phyloP scores from a whole-genome alignment of 2,888 invertebrate genomes.

The Lobophora halterata region DNA sequence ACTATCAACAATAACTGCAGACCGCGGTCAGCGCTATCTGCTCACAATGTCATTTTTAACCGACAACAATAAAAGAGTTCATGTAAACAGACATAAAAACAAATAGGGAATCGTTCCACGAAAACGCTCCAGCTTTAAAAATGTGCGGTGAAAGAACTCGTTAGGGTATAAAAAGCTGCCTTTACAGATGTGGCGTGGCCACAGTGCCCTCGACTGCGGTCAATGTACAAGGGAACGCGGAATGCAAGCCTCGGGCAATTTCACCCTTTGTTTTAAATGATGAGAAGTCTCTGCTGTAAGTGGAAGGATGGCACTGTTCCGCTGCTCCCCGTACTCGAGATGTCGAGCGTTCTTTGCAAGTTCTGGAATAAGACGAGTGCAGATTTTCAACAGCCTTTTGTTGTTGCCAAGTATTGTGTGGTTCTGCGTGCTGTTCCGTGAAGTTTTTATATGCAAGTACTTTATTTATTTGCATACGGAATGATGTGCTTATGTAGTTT shows the following conservation, averaged over 20 bases:
- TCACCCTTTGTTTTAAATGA: conserved; percentile 73
- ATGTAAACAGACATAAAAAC: conserved; percentile 21
- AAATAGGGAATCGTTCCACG: conserved; percentile 20
- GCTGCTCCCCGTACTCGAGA: conserved; percentile 56
- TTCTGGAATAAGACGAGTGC: conserved; percentile 56
- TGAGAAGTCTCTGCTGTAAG: conserved; percentile 61
- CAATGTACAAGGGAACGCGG: conserved; percentile 57
- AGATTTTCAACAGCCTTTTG: conserved; percentile 69
- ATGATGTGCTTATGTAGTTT: no score
- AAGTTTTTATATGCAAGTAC: no score
- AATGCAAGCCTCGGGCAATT: conserved; percentile 62
- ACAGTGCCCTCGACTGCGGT: conserved; percentile 57
- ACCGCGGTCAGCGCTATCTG: conserved; percentile 19
- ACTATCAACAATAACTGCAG: conserved; percentile 21
- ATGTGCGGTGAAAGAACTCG: conserved; percentile 32
- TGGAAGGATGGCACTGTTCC: conserved; percentile 67
- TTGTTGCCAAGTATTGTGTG: conserved; percentile 37
- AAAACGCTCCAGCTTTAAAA: conserved; percentile 24
- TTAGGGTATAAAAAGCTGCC: conserved; percentile 32
- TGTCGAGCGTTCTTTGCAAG: conserved; percentile 58
- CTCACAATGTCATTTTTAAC: conserved; percentile 19
- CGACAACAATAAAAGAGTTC: no score
- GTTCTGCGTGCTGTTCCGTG: no score
- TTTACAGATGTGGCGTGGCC: conserved; percentile 43
- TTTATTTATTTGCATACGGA: no score